phyloP scores from a whole-genome alignment of 2,113 vertebrate species.

The Lichenostomus cassidix region DNA sequence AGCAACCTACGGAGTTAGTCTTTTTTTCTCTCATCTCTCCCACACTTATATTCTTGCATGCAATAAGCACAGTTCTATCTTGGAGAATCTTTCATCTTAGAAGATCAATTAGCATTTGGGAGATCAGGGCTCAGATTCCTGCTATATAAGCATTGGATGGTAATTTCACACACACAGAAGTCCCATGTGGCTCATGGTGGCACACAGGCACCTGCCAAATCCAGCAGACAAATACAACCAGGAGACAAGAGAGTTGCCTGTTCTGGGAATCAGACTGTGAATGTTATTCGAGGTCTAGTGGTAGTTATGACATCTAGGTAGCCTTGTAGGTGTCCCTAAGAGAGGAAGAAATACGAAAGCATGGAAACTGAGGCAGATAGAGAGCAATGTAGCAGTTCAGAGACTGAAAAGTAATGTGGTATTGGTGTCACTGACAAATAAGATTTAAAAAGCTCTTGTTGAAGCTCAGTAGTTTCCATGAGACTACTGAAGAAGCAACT shows the following conservation, averaged over 20 bases:
- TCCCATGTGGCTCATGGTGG: neutral
- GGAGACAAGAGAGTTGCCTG: neutral
- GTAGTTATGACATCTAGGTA: neutral
- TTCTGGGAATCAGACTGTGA: neutral
- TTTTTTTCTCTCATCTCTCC: neutral
- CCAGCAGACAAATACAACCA: neutral
- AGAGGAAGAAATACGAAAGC: neutral
- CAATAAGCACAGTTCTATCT: neutral
- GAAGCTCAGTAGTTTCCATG: neutral
- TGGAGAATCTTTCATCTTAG: neutral
- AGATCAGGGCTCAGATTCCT: neutral
- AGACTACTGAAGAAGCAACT: neutral
- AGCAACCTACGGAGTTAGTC: neutral
- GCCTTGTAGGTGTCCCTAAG: neutral
- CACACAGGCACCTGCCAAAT: neutral
- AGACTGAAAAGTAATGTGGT: neutral
- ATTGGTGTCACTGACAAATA: neutral
- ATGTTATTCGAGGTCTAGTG: accelerated
- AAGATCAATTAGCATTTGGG: neutral
- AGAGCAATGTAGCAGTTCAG: neutral
- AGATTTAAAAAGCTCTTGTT: neutral
- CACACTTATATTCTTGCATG: neutral
- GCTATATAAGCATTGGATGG: neutral
- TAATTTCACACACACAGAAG: neutral
- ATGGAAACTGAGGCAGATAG: neutral